Conservation (phyloP, 2,113 vertebrate genomes). For the Naja naja region DNA sequence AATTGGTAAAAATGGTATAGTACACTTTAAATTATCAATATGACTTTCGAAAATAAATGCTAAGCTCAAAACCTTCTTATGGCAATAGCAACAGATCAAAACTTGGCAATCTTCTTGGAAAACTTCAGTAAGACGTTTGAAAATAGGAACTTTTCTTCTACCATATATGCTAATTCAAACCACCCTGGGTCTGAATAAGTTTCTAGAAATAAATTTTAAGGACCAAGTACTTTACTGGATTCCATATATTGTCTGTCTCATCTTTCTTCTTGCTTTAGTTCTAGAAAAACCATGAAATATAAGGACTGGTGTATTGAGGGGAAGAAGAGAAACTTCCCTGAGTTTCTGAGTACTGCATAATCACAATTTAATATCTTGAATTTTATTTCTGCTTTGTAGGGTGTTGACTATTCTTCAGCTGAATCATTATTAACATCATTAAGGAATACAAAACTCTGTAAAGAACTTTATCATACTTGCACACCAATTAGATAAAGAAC, state of each 20-base stretch:
- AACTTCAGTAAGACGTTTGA: background rate
- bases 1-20: background rate
- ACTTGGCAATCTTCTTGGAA: background rate
- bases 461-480: too few relatives aligned
- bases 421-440: too few relatives aligned
- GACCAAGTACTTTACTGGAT: background rate
- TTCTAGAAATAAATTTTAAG: background rate
- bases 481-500: too few relatives aligned
- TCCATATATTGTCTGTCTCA: background rate
- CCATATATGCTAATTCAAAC: background rate
- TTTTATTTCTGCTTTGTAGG: background rate
- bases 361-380: background rate
- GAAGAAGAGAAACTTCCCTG: background rate
- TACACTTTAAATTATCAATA: background rate
- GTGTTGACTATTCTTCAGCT: too few relatives aligned
- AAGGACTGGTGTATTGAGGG: background rate
- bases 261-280: background rate
- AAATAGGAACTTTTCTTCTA: background rate
- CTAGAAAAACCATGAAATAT: background rate
- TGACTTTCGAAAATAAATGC: background rate
- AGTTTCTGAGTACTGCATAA: background rate
- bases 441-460: too few relatives aligned
- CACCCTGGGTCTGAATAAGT: background rate
- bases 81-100: background rate
- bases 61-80: background rate